Conservation (phyloP, 2,888 invertebrate genomes). For the Cremastobaeus sp. region DNA sequence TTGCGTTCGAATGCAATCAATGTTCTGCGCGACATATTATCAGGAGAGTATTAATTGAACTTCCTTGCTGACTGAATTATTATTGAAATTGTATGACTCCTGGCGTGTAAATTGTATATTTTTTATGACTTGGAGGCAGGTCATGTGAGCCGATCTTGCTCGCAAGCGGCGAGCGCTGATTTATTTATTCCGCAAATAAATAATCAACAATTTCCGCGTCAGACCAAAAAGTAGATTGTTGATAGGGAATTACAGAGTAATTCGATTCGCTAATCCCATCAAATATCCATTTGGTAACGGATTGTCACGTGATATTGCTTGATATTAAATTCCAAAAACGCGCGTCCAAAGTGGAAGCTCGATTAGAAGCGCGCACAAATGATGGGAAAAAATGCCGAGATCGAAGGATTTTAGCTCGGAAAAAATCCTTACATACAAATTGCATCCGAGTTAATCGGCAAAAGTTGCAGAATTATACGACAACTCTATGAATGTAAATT, state of each 20-base stretch:
- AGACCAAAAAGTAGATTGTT: slow-evolving; percentile 21
- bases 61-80: slow-evolving; percentile 39
- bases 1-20: slow-evolving; percentile 16
- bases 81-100: no score
- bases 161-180: no score
- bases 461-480: slow-evolving; percentile 55
- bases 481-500: slow-evolving; percentile 58
- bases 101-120: no score
- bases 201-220: no score
- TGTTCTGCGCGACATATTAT: slow-evolving; percentile 35
- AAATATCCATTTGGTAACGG: not conserved
- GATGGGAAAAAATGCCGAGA: not conserved
- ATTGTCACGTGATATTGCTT: not conserved
- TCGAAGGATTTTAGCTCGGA: not conserved
- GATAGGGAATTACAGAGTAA: slow-evolving; percentile 22
- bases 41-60: slow-evolving; percentile 47
- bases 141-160: no score
- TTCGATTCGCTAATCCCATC: slow-evolving; percentile 28
- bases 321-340: not conserved
- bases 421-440: slow-evolving; percentile 49
- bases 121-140: no score
- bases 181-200: no score
- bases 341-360: no score
- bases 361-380: not conserved
- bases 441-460: slow-evolving; percentile 40